Evolutionary conservation across 1,140 invertebrate genomes (phyloP).

Genomic region (Brachionus plicatilis): DNA sequence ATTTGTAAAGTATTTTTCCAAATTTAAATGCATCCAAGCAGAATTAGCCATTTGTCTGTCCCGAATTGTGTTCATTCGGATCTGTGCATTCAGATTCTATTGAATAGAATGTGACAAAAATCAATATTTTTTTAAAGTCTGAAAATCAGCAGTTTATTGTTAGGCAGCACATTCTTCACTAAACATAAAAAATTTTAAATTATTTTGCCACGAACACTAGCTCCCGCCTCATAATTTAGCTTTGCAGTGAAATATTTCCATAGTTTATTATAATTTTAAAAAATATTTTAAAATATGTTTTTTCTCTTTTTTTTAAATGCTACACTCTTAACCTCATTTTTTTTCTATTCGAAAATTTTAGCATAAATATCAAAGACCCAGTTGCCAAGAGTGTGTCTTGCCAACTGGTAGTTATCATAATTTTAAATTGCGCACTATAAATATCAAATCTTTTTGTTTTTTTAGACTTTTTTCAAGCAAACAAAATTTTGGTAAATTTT

Average conservation of each 20-base stretch:
- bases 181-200: not conserved
- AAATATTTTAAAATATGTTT: not conserved
- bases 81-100: too few relatives aligned
- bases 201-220: not conserved
- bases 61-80: too few relatives aligned
- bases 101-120: not conserved
- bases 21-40: too few relatives aligned
- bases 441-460: not conserved
- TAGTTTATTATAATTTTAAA: conserved; percentile 9
- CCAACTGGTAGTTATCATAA: not conserved
- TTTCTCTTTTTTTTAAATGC: not conserved
- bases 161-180: not conserved
- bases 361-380: not conserved
- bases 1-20: too few relatives aligned
- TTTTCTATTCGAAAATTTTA: not conserved
- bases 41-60: too few relatives aligned
- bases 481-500: not conserved
- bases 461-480: not conserved
- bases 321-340: conserved; percentile 26
- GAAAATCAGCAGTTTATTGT: not conserved
- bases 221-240: not conserved
- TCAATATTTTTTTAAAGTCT: not conserved
- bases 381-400: not conserved
- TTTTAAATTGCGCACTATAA: not conserved
- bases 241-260: not conserved